These are phyloP conservation scores for Mesorhabditis spiculigera DNA, from an alignment of 2,888 invertebrate species.

Conservation along the genomic window DNA sequence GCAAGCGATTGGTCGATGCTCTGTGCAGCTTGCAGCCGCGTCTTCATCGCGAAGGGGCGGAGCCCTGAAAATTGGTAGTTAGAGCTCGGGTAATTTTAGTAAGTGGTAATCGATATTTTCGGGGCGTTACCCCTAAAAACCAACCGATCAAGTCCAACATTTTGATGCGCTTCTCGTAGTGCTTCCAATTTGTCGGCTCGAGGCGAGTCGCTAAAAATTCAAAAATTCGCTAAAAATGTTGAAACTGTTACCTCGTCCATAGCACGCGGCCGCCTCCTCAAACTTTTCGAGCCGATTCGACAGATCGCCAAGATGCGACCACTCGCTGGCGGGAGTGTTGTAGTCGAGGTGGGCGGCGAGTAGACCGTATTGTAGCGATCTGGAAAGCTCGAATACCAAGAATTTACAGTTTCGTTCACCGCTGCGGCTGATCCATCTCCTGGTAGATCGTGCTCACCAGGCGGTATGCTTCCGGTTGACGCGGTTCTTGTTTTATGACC, in stretches of 20 bases:
- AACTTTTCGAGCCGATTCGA: conserved; percentile 36
- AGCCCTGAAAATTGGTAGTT: conserved; percentile 13
- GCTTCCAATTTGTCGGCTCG: conserved; percentile 42
- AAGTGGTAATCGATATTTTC: too few species aligned
- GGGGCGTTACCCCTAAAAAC: too few species aligned
- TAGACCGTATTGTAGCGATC: conserved; percentile 32
- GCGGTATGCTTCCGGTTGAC: conserved; percentile 46
- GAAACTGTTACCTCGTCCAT: conserved; percentile 46
- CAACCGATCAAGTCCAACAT: conserved; percentile 37
- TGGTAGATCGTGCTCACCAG: conserved; percentile 50
- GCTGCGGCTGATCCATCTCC: conserved; percentile 22
- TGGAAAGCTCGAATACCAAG: background rate
- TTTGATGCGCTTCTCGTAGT: conserved; percentile 52
- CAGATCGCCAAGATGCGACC: conserved; percentile 49
- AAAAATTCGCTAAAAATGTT: conserved; percentile 7
- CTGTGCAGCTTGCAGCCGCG: conserved; percentile 42
- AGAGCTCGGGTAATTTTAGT: background rate
- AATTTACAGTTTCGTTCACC: background rate
- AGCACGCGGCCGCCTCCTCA: conserved; percentile 53
- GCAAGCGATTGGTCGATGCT: conserved; percentile 31
- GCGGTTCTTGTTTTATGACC: conserved; percentile 45
- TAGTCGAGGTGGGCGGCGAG: conserved; percentile 47
- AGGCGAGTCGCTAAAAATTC: conserved; percentile 36
- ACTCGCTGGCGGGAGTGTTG: conserved; percentile 46
- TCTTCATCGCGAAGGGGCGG: conserved; percentile 46